A percentile compares a stretch with the other conserved stretches of the same genome.
Conservation (phyloP, 2,113 vertebrate genomes). For the Melanerpes aurifrons region DNA sequence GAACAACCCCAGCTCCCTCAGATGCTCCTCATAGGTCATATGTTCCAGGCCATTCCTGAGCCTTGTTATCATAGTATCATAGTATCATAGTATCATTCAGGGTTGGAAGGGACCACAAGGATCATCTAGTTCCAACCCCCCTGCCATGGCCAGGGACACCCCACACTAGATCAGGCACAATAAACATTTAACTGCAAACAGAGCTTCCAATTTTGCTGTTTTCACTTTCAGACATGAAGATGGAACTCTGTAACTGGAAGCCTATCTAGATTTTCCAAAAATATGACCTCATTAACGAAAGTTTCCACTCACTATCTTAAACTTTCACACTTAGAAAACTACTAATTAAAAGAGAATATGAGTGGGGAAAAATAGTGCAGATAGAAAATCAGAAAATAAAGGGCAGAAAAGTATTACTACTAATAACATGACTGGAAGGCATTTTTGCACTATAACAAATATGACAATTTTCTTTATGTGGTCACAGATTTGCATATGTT, state of each 20-base stretch:
- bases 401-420: neutral
- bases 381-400: neutral
- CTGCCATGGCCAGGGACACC: no score
- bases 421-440: neutral
- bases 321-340: neutral
- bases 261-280: neutral
- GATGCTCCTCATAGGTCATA: no score
- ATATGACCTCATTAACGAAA: neutral
- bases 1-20: no score
- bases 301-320: neutral
- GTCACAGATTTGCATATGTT: neutral
- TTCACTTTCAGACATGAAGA: neutral
- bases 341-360: neutral
- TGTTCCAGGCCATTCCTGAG: no score
- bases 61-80: no score
- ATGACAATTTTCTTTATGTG: neutral
- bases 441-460: neutral
- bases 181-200: no score
- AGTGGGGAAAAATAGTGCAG: neutral
- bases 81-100: no score
- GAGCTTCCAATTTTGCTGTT: neutral
- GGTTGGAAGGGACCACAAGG: no score
- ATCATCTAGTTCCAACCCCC: no score
- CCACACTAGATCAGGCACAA: no score
- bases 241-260: neutral